Percentiles rank a stretch among this genome's conserved stretches.
phyloP scores from a whole-genome alignment of 2,113 vertebrate genomes.

The Scopus umbretta region DNA sequence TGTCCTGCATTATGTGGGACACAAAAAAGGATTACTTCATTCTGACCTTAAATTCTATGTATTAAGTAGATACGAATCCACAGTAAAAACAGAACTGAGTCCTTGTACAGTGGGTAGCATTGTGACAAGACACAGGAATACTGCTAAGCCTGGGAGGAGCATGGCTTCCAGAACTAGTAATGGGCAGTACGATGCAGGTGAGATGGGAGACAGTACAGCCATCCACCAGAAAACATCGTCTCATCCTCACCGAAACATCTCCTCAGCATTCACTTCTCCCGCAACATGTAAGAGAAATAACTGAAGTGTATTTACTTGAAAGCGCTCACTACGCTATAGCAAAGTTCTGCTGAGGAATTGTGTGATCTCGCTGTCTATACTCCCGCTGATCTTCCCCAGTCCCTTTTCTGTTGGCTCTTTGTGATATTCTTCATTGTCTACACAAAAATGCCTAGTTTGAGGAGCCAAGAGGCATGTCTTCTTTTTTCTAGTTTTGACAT shows the following conservation, averaged over 20 bases:
- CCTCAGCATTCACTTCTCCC: not conserved
- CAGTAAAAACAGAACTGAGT: not conserved
- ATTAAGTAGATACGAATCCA: not conserved
- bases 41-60: not conserved
- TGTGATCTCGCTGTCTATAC: not conserved
- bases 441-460: not conserved
- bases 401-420: not conserved
- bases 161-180: not conserved
- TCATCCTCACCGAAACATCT: not conserved
- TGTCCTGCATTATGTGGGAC: not conserved
- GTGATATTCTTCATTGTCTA: not conserved
- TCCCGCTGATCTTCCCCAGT: not conserved
- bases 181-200: not conserved
- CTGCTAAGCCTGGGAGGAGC: not conserved
- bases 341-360: not conserved
- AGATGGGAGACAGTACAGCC: not conserved
- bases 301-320: not conserved
- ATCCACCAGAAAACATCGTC: not conserved
- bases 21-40: not conserved
- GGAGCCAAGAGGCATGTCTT: not conserved
- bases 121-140: not conserved
- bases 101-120: not conserved
- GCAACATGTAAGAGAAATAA: not conserved
- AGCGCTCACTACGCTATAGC: not conserved
- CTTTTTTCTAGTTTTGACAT: not conserved